Evolutionary conservation across 2,797 vertebrate species (phyloP).

Genomic region (Pipistrellus kuhlii): DNA sequence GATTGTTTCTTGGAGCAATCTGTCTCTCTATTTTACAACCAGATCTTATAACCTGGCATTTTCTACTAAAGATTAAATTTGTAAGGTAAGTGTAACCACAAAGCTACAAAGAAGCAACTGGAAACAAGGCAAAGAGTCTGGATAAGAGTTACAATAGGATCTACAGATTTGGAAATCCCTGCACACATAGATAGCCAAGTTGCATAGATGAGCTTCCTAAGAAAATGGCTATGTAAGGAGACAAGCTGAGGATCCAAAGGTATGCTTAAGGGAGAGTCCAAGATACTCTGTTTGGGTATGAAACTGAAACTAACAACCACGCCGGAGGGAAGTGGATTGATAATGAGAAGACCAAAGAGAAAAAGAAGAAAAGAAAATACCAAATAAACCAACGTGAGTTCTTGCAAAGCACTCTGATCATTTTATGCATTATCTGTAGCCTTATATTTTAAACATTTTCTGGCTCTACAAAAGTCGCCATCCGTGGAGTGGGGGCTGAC

Average conservation of each 20-base stretch:
- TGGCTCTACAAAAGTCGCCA: slow-evolving; percentile 60
- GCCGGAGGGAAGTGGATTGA: not conserved
- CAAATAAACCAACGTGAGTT: slow-evolving; percentile 43
- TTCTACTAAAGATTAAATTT: not conserved
- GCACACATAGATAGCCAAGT: not conserved
- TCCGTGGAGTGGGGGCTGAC: slow-evolving; percentile 64
- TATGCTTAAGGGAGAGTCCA: not conserved
- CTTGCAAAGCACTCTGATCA: slow-evolving; percentile 33
- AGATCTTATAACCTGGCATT: not conserved
- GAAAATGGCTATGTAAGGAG: not conserved
- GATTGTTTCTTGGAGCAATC: not conserved
- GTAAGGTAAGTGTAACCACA: not conserved
- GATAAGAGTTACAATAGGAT: not conserved
- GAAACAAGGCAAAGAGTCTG: not conserved
- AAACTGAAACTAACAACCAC: slow-evolving; percentile 20
- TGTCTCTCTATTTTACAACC: not conserved
- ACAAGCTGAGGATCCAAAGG: not conserved
- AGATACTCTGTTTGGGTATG: not conserved
- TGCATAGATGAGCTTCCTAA: not conserved
- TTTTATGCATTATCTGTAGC: slow-evolving; percentile 66
- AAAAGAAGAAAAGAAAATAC: not conserved
- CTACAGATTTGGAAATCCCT: not conserved
- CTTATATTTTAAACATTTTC: slow-evolving; percentile 65
- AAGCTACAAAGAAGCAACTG: not conserved
- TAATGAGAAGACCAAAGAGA: not conserved